Percentiles rank a stretch among this genome's conserved stretches.
These are phyloP conservation scores for Spondyliosoma cantharus DNA, from an alignment of 2,797 vertebrate species.

Conservation along the genomic window DNA sequence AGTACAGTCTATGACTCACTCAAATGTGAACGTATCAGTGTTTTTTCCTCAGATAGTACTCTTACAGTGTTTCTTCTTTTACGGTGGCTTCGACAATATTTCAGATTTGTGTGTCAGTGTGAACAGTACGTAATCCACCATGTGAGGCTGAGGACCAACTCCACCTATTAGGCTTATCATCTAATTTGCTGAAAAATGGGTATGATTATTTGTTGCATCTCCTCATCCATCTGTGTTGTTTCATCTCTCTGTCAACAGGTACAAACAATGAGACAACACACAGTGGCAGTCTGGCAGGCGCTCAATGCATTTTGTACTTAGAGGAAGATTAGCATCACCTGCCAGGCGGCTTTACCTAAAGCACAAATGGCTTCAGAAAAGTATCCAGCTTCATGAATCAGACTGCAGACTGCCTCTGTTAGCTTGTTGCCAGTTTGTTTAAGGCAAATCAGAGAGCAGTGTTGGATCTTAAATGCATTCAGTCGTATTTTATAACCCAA, in stretches of 20 bases:
- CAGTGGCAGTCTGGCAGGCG: conserved; percentile 8
- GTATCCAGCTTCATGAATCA: conserved; percentile 20
- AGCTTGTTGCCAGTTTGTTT: conserved; percentile 20
- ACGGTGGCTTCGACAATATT: neutral
- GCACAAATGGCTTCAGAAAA: conserved; percentile 1
- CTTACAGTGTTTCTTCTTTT: neutral
- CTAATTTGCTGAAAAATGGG: neutral
- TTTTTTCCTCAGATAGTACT: neutral
- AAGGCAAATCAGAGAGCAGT: conserved; percentile 13
- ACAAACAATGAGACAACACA: conserved; percentile 9
- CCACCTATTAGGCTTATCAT: neutral
- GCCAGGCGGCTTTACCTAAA: conserved; percentile 28
- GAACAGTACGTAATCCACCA: neutral
- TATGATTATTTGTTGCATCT: neutral
- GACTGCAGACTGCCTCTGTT: conserved; percentile 8
- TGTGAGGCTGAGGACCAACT: neutral
- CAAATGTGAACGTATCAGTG: too few species aligned
- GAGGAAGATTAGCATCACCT: conserved; percentile 29
- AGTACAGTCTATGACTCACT: too few species aligned
- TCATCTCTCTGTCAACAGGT: conserved; percentile 23
- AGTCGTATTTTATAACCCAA: conserved; percentile 12
- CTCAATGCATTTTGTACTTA: conserved; percentile 25
- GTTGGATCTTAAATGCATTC: conserved; percentile 24
- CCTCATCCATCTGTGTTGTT: neutral
- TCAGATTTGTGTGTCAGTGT: neutral